A percentile compares a stretch with the other conserved stretches of the same genome.
Conservation (phyloP, 2,797 vertebrate genomes). For the Chromobotia macracanthus region DNA sequence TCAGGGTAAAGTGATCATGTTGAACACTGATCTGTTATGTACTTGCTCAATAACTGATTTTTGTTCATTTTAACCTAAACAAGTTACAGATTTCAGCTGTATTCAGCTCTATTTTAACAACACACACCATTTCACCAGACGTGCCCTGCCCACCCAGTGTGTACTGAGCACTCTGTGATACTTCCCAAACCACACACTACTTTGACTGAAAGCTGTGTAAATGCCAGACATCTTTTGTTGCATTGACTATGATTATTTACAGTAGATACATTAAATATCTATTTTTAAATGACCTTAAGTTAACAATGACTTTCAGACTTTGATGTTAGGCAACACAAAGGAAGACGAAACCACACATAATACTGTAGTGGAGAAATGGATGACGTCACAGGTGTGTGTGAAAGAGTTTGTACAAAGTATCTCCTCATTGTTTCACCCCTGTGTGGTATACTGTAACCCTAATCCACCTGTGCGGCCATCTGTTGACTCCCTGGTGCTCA, state of each 20-base stretch:
- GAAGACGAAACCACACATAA: background rate
- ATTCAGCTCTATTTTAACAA: background rate
- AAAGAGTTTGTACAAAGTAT: conserved; percentile 3
- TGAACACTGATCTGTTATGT: no score
- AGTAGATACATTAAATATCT: background rate
- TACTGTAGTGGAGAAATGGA: background rate
- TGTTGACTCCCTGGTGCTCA: conserved; percentile 41
- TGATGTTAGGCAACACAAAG: background rate
- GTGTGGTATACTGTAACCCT: conserved; percentile 28
- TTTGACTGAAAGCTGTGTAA: background rate
- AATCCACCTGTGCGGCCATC: conserved; percentile 54
- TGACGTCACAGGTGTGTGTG: background rate
- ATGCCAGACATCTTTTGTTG: background rate
- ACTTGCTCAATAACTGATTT: no score
- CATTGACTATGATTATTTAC: background rate
- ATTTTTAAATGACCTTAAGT: background rate
- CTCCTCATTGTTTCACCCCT: background rate
- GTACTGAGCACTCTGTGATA: background rate
- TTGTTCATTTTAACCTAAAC: no score
- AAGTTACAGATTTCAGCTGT: background rate
- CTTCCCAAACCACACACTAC: background rate
- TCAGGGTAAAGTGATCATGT: no score
- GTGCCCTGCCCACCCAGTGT: background rate
- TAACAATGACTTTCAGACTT: background rate
- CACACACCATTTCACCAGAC: background rate